Percentiles rank a stretch among this genome's conserved stretches.
Evolutionary conservation across 2,888 invertebrate species (phyloP).

Genomic region (Monochamus alternatus): DNA sequence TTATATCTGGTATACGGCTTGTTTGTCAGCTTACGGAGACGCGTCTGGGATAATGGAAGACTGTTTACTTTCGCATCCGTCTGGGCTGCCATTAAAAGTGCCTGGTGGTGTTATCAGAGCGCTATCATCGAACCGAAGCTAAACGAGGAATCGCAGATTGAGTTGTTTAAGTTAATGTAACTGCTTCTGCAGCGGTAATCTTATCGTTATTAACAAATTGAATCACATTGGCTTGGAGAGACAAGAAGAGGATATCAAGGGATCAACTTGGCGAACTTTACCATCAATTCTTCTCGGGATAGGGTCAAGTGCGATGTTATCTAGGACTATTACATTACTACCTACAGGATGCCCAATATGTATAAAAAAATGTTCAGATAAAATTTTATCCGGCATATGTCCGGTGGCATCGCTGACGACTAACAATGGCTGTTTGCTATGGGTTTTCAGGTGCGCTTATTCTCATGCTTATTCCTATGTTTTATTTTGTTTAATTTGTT

Average conservation of each 20-base stretch:
- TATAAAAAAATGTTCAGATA: no score
- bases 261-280: no score
- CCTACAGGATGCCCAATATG: no score
- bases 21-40: not conserved
- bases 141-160: conserved; percentile 11
- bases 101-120: not conserved
- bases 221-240: not conserved
- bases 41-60: conserved; percentile 1
- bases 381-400: no score
- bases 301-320: no score
- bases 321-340: no score
- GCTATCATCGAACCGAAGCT: conserved; percentile 19
- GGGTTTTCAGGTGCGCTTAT: no score
- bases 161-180: conserved; percentile 10
- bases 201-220: conserved; percentile 28
- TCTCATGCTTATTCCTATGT: no score
- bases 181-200: not conserved
- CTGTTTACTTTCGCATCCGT: conserved; percentile 3
- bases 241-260: not conserved
- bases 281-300: no score
- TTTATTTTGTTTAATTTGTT: no score
- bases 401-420: no score
- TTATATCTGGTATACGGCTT: not conserved
- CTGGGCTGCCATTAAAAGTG: conserved; percentile 1
- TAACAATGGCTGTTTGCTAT: no score